phyloP scores from a whole-genome alignment of 1,140 invertebrate genomes.

The Trachelipus rathkii region DNA sequence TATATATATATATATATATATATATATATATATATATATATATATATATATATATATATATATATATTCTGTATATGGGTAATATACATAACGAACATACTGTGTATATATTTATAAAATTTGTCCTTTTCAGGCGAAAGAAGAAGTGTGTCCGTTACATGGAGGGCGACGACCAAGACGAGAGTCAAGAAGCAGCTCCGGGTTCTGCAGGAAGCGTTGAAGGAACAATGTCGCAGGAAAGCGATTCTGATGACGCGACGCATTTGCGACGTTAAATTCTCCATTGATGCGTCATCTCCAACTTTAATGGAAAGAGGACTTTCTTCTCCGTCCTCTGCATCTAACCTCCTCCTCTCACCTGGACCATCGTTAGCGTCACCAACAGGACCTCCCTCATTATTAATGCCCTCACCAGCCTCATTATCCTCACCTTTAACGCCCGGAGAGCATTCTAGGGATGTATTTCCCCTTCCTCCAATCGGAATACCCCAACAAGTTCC shows the following conservation, averaged over 20 bases:
- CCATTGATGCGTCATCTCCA: slow-evolving; percentile 31
- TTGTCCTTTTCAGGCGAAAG: slow-evolving; percentile 66
- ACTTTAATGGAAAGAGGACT: slow-evolving; percentile 35
- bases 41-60: background rate
- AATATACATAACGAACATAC: background rate
- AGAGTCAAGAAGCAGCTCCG: slow-evolving; percentile 27
- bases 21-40: background rate
- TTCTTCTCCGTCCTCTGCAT: slow-evolving; percentile 45
- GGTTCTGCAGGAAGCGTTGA: slow-evolving; percentile 44
- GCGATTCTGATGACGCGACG: slow-evolving; percentile 41
- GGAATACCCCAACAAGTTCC: slow-evolving; percentile 47
- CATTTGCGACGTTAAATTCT: slow-evolving; percentile 22
- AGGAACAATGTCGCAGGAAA: slow-evolving; percentile 47
- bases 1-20: too few species aligned
- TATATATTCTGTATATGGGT: background rate
- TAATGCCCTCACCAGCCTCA: slow-evolving; percentile 43
- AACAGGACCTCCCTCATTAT: slow-evolving; percentile 40
- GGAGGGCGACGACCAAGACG: slow-evolving; percentile 53
- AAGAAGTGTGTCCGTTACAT: slow-evolving; percentile 96
- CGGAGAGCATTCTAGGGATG: slow-evolving; percentile 43
- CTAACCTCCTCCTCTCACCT: slow-evolving; percentile 41
- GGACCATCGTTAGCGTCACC: slow-evolving; percentile 43
- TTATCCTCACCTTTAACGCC: slow-evolving; percentile 41
- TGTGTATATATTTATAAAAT: slow-evolving; percentile 18
- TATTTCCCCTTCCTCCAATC: slow-evolving; percentile 47